phyloP scores from a whole-genome alignment of 1,140 invertebrate species.

The Drosophila insularis region DNA sequence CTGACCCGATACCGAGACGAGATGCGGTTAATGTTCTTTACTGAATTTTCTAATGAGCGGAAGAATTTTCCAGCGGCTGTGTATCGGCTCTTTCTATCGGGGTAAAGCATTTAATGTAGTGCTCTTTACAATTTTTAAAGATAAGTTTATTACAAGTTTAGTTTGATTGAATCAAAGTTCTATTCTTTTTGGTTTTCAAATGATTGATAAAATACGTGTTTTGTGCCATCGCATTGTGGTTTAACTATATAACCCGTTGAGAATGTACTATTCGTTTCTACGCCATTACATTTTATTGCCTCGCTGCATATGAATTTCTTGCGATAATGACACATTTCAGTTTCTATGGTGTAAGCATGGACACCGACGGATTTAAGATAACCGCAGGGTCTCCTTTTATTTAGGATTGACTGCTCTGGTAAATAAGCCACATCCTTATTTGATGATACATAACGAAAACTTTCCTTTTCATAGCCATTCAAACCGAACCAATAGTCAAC shows the following conservation, averaged over 20 bases:
- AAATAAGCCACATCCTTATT: not conserved
- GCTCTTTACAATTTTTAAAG: not conserved
- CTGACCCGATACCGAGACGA: constrained; percentile 31
- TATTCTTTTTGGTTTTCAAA: not conserved
- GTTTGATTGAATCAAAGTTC: too few species aligned
- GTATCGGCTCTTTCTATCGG: not conserved
- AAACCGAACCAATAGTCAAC: not conserved
- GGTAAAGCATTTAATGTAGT: not conserved
- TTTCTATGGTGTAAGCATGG: not conserved
- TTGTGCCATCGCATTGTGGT: not conserved
- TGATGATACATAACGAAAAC: not conserved
- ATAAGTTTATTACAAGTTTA: not conserved
- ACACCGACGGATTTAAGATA: not conserved
- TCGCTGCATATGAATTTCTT: not conserved
- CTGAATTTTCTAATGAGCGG: constrained; percentile 70
- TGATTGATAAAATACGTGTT: not conserved
- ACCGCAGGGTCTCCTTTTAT: not conserved
- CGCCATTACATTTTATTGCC: not conserved
- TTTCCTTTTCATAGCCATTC: not conserved
- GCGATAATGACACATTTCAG: not conserved
- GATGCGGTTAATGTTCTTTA: constrained; percentile 57
- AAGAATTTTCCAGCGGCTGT: constrained; percentile 51
- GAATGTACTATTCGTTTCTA: not conserved
- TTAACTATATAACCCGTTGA: not conserved
- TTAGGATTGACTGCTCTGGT: not conserved